A percentile compares a stretch with the other conserved stretches of the same genome.
phyloP scores from a whole-genome alignment of 2,888 invertebrate genomes.

The Kryphioiulus occultus region DNA sequence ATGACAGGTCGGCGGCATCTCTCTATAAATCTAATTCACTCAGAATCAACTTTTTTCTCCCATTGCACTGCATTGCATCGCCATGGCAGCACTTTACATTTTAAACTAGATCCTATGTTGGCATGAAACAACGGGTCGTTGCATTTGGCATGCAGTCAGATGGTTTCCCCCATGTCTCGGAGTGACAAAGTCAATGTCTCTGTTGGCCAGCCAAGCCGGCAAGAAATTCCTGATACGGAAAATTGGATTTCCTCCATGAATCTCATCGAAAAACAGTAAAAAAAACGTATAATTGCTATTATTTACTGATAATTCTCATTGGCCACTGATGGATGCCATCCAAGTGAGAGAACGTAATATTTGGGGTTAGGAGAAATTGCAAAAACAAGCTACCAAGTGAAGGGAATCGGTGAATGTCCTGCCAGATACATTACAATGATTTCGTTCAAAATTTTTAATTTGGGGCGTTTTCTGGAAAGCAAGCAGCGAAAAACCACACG shows the following conservation, averaged over 20 bases:
- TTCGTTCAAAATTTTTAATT: slow-evolving; percentile 14
- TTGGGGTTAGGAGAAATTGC: not conserved
- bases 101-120: not conserved
- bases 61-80: not conserved
- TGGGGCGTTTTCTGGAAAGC: slow-evolving; percentile 39
- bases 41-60: slow-evolving; percentile 6
- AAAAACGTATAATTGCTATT: not conserved
- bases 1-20: slow-evolving; percentile 21
- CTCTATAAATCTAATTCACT: slow-evolving; percentile 35
- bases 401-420: slow-evolving; percentile 36
- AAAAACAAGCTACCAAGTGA: not conserved
- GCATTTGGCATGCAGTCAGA: not conserved
- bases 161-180: not conserved
- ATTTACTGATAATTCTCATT: not conserved
- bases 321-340: not conserved
- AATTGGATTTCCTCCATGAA: not conserved
- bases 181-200: slow-evolving; percentile 14
- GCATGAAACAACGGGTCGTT: not conserved
- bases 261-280: not conserved
- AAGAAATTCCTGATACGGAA: not conserved
- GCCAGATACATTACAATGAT: not conserved
- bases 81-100: not conserved
- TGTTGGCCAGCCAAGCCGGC: slow-evolving; percentile 23
- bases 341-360: not conserved
- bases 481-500: slow-evolving; percentile 9